Evolutionary conservation across 2,797 vertebrate species (phyloP).

Genomic region (Sebastes kiyomatsui): DNA sequence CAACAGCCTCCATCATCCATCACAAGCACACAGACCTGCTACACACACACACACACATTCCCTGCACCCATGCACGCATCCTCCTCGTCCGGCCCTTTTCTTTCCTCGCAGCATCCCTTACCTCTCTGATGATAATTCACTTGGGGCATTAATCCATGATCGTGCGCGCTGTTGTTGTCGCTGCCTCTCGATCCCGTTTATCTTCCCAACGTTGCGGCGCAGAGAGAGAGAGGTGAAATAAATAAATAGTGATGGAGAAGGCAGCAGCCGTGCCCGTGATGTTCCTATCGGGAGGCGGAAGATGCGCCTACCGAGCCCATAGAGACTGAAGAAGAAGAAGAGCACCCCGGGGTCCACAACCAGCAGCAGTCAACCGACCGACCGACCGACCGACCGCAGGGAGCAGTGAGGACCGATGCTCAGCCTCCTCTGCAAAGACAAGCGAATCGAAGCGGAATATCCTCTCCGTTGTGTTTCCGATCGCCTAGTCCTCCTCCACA

Average conservation of each 20-base stretch:
- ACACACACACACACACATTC: conserved; percentile 2
- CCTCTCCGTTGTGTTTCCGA: conserved; percentile 31
- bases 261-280: conserved; percentile 64
- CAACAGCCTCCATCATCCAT: conserved; percentile 38
- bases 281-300: conserved; percentile 62
- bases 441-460: background rate
- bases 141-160: conserved; percentile 80
- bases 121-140: conserved; percentile 72
- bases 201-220: conserved; percentile 52
- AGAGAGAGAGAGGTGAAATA: conserved; percentile 32
- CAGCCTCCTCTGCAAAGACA: background rate
- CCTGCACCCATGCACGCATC: conserved; percentile 18
- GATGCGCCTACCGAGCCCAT: conserved; percentile 71
- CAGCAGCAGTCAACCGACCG: background rate
- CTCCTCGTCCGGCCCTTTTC: conserved; percentile 13
- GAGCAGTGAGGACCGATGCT: background rate
- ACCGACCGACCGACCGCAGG: too few species aligned
- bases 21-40: conserved; percentile 13
- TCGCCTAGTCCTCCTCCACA: conserved; percentile 61
- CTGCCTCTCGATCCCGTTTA: conserved; percentile 63
- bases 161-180: conserved; percentile 22
- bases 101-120: conserved; percentile 52
- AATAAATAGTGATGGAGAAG: conserved; percentile 51
- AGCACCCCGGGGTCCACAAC: conserved; percentile 4
- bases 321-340: conserved; percentile 20